Conservation (phyloP, 2,797 vertebrate species). For the Fistularia tabacaria region DNA sequence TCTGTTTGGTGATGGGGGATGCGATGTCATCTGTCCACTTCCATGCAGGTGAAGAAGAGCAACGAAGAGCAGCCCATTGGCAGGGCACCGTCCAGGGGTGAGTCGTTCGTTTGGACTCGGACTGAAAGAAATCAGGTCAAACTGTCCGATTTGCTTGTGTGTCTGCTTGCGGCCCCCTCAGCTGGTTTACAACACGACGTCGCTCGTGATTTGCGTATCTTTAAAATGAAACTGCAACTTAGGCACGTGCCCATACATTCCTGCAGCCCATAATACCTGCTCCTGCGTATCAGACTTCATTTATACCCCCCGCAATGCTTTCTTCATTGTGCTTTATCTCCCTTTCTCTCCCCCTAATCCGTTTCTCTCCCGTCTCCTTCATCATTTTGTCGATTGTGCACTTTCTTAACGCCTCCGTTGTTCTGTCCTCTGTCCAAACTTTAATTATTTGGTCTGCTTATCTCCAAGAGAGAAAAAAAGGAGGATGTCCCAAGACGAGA, state of each 20-base stretch:
- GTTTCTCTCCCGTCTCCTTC: background rate
- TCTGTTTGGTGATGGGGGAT: background rate
- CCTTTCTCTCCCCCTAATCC: background rate
- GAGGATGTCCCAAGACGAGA: background rate
- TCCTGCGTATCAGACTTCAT: background rate
- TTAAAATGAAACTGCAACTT: no score
- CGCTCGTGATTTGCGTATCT: no score
- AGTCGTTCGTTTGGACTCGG: constrained; percentile 30
- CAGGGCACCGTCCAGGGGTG: constrained; percentile 73
- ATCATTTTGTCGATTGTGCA: constrained; percentile 12
- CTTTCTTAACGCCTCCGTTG: constrained; percentile 12
- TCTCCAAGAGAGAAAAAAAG: constrained; percentile 23
- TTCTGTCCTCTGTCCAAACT: constrained; percentile 3
- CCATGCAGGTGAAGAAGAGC: constrained; percentile 36
- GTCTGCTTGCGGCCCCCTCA: no score
- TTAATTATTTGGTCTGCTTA: constrained; percentile 35
- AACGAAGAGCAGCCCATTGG: constrained; percentile 60
- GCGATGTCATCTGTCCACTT: constrained; percentile 1
- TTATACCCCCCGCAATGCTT: no score
- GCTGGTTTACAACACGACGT: no score
- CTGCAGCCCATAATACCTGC: background rate
- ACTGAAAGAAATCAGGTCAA: no score
- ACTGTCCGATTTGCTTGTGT: no score
- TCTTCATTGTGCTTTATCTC: constrained; percentile 18
- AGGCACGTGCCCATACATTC: no score